Evolutionary conservation across 2,113 vertebrate genomes (phyloP), one percentile per base, ranked within the genome.

Genomic region (Serilophus lunatus): DNA sequence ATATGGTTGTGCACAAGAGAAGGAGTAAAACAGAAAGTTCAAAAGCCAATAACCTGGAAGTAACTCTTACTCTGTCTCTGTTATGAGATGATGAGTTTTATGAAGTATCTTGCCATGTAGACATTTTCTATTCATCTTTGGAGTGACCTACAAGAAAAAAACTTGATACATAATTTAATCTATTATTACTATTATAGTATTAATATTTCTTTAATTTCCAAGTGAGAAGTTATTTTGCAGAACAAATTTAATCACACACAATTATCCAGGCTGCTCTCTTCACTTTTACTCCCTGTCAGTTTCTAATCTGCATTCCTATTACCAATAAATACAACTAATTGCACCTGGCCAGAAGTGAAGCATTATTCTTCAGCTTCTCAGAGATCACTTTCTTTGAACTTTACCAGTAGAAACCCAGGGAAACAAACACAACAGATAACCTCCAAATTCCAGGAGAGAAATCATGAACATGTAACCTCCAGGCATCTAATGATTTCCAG

Each of bases 401-500:
- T 70, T 50, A 68, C 22, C 29, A 60, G 13, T 9, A 88, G 42
- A 64, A 25, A 75, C 13, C 9, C 29, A 80, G 44, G 6, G 29
- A 83, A 81, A 87, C 10, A 71, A 8, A 54, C 5, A 88, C 31
- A 86, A 89, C 36, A 94, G 4, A 77, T 28, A 92, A 84, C 13
- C 26, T 81, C 60, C 26, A 82, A 75, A 60, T 90, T 89, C 47
- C 17, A 86, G 8, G 7, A 36, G 33, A 84, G 40, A 50, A 54
- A 56, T 95, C 79, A 92, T 65, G 70, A 85, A 84, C 53, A 88
- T 38, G 60, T 74, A 97, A 93, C 89, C 31, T 70, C 35, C 65
- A 71, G 61, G 44, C 26, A 91, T 45, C 25, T 96, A 95, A 93
- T 87, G n/a, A 81, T 82, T 90, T 97, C 80, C 91, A 96, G 76